phyloP scores from a whole-genome alignment of 2,888 invertebrate genomes.

The Apamea sordens region DNA sequence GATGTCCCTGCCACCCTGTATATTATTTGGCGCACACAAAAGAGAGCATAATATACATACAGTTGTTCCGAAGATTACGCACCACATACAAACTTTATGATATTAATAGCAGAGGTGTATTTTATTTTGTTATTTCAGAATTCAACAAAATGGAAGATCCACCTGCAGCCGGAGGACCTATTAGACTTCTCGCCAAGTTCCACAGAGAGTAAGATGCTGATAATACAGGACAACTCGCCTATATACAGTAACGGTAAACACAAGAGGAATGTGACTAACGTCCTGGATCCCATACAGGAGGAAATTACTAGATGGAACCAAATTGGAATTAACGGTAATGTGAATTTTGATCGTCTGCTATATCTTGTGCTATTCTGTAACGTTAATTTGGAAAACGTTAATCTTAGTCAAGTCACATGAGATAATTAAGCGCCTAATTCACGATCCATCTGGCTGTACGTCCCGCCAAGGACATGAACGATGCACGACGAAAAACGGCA shows the following conservation, averaged over 20 bases:
- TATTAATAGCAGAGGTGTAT: too few relatives aligned
- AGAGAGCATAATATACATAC: too few relatives aligned
- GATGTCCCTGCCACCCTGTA: too few relatives aligned
- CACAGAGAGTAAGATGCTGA: conserved; percentile 72
- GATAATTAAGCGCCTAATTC: not conserved
- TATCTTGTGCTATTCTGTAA: not conserved
- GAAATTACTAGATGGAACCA: conserved; percentile 51
- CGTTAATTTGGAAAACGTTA: not conserved
- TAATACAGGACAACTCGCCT: conserved; percentile 62
- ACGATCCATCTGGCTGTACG: not conserved
- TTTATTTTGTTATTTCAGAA: conserved; percentile 69
- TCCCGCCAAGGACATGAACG: not conserved
- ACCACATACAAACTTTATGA: too few relatives aligned
- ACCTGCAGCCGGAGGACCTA: conserved; percentile 75
- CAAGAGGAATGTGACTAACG: not conserved
- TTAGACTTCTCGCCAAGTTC: conserved; percentile 83
- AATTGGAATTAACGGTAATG: conserved; percentile 57
- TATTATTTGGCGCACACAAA: too few relatives aligned
- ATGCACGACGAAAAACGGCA: not conserved
- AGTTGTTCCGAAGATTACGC: too few relatives aligned
- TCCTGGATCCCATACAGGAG: conserved; percentile 17
- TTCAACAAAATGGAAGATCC: conserved; percentile 78
- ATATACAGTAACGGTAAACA: conserved; percentile 15
- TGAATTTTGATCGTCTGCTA: not conserved
- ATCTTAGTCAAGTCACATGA: not conserved